phyloP scores from a whole-genome alignment of 1,140 invertebrate species.

The Cephus cinctus region DNA sequence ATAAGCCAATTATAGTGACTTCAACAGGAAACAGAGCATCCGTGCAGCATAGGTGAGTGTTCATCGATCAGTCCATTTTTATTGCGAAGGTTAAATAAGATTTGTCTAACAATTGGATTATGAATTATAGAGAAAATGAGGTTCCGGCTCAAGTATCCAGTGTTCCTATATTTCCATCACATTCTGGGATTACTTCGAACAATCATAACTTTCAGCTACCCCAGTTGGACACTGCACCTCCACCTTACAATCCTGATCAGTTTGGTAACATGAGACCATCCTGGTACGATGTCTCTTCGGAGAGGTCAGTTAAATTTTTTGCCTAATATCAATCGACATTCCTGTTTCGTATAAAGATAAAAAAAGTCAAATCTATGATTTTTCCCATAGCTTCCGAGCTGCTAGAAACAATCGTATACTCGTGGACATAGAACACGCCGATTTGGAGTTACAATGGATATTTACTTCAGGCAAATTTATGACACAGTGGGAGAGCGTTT shows the following conservation, averaged over 20 bases:
- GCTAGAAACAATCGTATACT: slow-evolving; percentile 56
- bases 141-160: slow-evolving; percentile 28
- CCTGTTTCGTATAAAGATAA: slow-evolving; percentile 2
- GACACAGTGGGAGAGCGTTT: slow-evolving; percentile 57
- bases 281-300: slow-evolving; percentile 60
- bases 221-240: slow-evolving; percentile 34
- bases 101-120: slow-evolving; percentile 10
- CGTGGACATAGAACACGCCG: slow-evolving; percentile 58
- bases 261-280: slow-evolving; percentile 51
- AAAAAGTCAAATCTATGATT: slow-evolving; percentile 10
- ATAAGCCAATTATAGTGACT: slow-evolving; percentile 66
- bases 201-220: slow-evolving; percentile 36
- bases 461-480: slow-evolving; percentile 51
- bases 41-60: slow-evolving; percentile 34
- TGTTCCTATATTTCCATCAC: slow-evolving; percentile 39
- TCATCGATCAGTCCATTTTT: background rate
- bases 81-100: slow-evolving; percentile 1
- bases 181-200: slow-evolving; percentile 26
- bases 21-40: slow-evolving; percentile 48
- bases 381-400: slow-evolving; percentile 49
- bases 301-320: slow-evolving; percentile 50
- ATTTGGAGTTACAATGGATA: slow-evolving; percentile 59
- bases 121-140: slow-evolving; percentile 40
- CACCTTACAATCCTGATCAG: slow-evolving; percentile 52
- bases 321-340: too few species aligned